Conservation (phyloP, 2,888 invertebrate genomes). For the Pseudococcus viburni region DNA sequence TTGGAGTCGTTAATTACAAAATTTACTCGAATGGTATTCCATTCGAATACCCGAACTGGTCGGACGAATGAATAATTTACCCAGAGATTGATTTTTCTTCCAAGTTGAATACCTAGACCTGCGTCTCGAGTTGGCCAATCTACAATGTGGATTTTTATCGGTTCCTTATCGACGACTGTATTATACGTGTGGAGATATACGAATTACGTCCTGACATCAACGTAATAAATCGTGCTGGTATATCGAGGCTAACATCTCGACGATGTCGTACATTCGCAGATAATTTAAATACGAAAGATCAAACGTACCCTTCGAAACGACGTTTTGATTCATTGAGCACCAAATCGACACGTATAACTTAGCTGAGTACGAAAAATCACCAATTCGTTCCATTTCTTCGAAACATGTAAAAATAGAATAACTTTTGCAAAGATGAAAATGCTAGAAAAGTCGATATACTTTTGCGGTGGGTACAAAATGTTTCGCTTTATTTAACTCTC, state of each 20-base stretch:
- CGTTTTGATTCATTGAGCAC: background rate
- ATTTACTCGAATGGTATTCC: conserved; percentile 5
- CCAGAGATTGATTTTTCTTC: too few species aligned
- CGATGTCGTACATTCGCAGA: background rate
- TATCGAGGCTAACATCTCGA: too few species aligned
- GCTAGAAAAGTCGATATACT: background rate
- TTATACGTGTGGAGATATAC: too few species aligned
- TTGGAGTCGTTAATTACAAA: conserved; percentile 25
- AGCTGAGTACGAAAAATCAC: background rate
- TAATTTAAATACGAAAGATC: background rate
- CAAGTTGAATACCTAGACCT: too few species aligned
- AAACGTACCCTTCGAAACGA: background rate
- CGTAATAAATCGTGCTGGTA: background rate
- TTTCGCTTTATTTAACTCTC: background rate
- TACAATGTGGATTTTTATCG: too few species aligned
- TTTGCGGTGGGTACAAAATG: background rate
- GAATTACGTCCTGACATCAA: background rate
- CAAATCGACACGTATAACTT: background rate
- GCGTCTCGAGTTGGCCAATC: too few species aligned
- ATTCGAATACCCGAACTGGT: background rate
- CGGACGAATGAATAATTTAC: background rate
- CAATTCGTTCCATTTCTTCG: background rate
- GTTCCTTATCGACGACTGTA: too few species aligned
- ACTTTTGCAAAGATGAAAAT: conserved; percentile 3
- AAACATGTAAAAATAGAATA: background rate